These are phyloP conservation scores for Poecilia latipinna DNA, from an alignment of 2,113 vertebrate species.

Conservation along the genomic window DNA sequence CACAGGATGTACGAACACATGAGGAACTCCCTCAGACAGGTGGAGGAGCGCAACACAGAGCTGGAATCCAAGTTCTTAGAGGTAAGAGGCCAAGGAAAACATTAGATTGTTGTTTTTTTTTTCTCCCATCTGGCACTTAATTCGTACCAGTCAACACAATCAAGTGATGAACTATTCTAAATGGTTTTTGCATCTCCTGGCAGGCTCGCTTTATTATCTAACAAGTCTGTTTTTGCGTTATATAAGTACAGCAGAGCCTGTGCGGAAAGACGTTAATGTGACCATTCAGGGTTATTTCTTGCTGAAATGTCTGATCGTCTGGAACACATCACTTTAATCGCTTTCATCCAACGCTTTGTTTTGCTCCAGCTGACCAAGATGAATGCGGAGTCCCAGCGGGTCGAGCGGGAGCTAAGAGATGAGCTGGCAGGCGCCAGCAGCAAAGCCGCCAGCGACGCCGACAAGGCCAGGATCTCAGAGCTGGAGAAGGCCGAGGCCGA, in stretches of 20 bases:
- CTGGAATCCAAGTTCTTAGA: constrained; percentile 93
- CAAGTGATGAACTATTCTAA: not conserved
- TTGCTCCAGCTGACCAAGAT: constrained; percentile 87
- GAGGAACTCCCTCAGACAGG: constrained; percentile 84
- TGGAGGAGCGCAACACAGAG: constrained; percentile 92
- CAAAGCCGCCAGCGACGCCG: constrained; percentile 88
- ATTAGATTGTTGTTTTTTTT: not conserved
- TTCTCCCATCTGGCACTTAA: not conserved
- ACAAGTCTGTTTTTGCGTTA: not conserved
- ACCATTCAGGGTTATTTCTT: not conserved
- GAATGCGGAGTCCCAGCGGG: constrained; percentile 89
- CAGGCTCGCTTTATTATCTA: not conserved
- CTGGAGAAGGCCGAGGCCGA: constrained; percentile 88
- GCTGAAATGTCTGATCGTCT: not conserved
- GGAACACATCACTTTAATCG: not conserved
- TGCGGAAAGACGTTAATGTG: not conserved
- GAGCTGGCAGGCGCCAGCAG: constrained; percentile 87
- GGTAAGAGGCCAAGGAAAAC: constrained; percentile 73
- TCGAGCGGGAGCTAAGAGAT: constrained; percentile 90
- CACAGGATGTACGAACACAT: constrained; percentile 92
- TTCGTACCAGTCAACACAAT: not conserved
- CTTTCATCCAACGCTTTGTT: not conserved
- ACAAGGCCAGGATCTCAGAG: constrained; percentile 83
- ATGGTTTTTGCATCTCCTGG: not conserved
- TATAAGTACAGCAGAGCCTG: not conserved